Evolutionary conservation across 2,888 invertebrate species (phyloP).

Genomic region (Rhimphoctona megacephalus): DNA sequence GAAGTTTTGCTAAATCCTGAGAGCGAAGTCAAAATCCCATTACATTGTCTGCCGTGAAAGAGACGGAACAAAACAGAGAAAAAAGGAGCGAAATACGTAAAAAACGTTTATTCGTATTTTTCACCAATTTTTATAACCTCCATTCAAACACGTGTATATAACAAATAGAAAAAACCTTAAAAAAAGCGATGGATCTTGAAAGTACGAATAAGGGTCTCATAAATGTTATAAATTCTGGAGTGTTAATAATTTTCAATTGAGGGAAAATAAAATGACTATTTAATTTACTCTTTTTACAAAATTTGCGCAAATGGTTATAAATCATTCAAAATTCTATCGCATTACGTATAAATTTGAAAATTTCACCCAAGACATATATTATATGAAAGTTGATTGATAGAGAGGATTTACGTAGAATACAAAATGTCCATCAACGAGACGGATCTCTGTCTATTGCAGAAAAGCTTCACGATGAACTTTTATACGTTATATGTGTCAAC

Average conservation of each 20-base stretch:
- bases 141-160: not conserved
- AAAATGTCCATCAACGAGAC: constrained; percentile 34
- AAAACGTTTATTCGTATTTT: not conserved
- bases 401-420: not conserved
- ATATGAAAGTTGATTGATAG: constrained; percentile 17
- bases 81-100: not conserved
- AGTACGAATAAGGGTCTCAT: not conserved
- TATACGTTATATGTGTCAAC: constrained; percentile 9
- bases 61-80: not conserved
- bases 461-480: not conserved
- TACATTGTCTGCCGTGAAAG: not conserved
- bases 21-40: constrained; percentile 20
- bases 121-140: not conserved
- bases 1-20: constrained; percentile 20
- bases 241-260: not conserved
- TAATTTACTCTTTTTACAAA: not conserved
- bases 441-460: constrained; percentile 15
- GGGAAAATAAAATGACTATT: not conserved
- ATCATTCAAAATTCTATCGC: not conserved
- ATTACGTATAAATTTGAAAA: not conserved
- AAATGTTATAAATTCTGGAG: not conserved
- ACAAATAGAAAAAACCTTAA: not conserved
- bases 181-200: not conserved
- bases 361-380: not conserved
- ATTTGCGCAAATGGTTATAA: not conserved